Evolutionary conservation across 2,113 vertebrate species (phyloP).

Genomic region (Tiliqua scincoides): DNA sequence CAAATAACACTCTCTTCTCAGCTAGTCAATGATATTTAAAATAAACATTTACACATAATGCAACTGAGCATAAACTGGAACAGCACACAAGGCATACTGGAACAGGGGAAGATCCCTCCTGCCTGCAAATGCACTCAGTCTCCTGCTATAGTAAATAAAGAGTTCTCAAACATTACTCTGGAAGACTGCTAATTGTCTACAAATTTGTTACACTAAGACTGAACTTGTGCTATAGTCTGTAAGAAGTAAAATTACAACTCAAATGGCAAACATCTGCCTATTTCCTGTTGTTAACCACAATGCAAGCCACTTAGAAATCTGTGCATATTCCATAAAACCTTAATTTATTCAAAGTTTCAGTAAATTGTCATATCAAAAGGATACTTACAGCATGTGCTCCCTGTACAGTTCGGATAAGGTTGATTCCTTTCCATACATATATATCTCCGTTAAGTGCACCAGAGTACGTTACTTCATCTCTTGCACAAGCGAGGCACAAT

Average conservation of each 20-base stretch:
- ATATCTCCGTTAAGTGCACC: conserved; percentile 97
- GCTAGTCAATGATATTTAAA: neutral
- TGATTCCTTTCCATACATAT: conserved; percentile 98
- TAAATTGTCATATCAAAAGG: conserved; percentile 15
- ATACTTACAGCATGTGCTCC: conserved; percentile 93
- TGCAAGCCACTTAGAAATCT: conserved; percentile 14
- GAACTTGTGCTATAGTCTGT: neutral
- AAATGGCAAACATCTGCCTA: neutral
- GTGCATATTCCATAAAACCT: neutral
- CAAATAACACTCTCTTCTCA: neutral
- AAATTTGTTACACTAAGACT: neutral
- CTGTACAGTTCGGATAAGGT: conserved; percentile 91
- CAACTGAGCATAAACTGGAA: neutral
- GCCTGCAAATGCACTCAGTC: neutral
- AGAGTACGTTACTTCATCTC: conserved; percentile 96
- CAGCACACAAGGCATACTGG: neutral
- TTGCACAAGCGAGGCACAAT: conserved; percentile 94
- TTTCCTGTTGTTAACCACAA: neutral
- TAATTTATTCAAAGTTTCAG: neutral
- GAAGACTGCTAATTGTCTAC: neutral
- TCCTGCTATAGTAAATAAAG: neutral
- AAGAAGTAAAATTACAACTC: neutral
- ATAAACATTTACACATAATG: neutral
- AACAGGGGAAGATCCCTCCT: neutral
- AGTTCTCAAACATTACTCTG: neutral